phyloP scores from a whole-genome alignment of 2,113 vertebrate species.

The Pandion haliaetus region DNA sequence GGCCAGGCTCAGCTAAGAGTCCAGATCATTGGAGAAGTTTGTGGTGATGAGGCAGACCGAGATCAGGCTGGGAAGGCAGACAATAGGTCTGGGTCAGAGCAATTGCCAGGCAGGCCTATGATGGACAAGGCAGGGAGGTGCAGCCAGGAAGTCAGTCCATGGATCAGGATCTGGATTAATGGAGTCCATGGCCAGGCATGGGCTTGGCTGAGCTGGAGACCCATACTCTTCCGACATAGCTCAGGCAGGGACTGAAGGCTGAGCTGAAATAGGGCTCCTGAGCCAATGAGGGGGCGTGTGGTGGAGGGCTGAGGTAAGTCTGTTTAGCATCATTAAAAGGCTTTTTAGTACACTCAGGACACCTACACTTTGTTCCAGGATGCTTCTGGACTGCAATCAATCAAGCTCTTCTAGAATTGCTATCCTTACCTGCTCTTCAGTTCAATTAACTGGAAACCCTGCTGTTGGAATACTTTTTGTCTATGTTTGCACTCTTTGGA shows the following conservation, averaged over 20 bases:
- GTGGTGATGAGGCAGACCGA: neutral
- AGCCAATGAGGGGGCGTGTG: fast-evolving
- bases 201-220: neutral
- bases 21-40: neutral
- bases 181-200: no score
- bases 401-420: neutral
- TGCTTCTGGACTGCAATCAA: neutral
- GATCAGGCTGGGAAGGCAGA: neutral
- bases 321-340: neutral
- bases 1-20: neutral
- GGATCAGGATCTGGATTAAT: neutral
- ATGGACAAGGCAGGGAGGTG: neutral
- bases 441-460: neutral
- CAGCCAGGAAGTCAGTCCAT: neutral
- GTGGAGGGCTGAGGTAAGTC: neutral
- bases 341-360: neutral
- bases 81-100: neutral
- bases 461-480: neutral
- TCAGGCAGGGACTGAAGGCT: neutral
- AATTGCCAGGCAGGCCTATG: neutral
- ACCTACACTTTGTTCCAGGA: neutral
- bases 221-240: fast-evolving
- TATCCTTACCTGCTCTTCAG: neutral
- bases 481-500: neutral
- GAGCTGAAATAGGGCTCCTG: neutral